These are phyloP conservation scores for Andrena marginata DNA, from an alignment of 2,888 invertebrate genomes.

Conservation along the genomic window DNA sequence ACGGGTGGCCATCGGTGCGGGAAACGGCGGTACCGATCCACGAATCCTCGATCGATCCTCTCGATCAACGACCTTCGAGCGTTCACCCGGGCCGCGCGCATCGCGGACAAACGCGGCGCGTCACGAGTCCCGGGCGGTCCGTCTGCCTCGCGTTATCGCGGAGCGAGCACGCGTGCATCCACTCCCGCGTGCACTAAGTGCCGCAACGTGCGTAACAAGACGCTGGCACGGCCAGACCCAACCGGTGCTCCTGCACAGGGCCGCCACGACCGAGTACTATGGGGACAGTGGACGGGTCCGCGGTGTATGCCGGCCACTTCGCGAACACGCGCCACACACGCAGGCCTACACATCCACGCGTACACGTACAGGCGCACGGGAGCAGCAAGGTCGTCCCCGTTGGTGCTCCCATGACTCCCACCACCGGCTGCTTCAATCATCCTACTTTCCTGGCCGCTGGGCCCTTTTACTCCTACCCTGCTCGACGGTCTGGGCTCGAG, in stretches of 20 bases:
- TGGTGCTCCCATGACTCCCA: constrained; percentile 59
- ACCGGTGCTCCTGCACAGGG: constrained; percentile 57
- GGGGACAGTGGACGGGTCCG: constrained; percentile 65
- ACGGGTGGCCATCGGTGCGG: not conserved
- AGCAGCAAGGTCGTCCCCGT: constrained; percentile 69
- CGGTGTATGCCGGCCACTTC: constrained; percentile 25
- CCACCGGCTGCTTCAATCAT: constrained; percentile 58
- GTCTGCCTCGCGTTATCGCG: constrained; percentile 36
- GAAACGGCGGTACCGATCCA: not conserved
- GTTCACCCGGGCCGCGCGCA: constrained; percentile 42
- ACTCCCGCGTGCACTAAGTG: constrained; percentile 64
- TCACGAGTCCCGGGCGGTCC: constrained; percentile 19
- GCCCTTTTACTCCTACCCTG: constrained; percentile 55
- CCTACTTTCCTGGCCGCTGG: constrained; percentile 64
- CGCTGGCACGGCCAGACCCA: constrained; percentile 66
- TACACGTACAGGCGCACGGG: constrained; percentile 22
- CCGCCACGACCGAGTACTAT: constrained; percentile 61
- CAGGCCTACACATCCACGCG: constrained; percentile 5
- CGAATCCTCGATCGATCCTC: constrained; percentile 1
- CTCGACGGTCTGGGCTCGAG: not conserved
- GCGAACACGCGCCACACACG: not conserved
- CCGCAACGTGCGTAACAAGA: constrained; percentile 76
- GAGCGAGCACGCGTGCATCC: constrained; percentile 46
- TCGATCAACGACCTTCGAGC: constrained; percentile 41
- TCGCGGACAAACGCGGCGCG: constrained; percentile 20